Evolutionary conservation across 2,797 vertebrate species (phyloP), one percentile per base, ranked within the genome.

Genomic region (Sebastiscus tertius): DNA sequence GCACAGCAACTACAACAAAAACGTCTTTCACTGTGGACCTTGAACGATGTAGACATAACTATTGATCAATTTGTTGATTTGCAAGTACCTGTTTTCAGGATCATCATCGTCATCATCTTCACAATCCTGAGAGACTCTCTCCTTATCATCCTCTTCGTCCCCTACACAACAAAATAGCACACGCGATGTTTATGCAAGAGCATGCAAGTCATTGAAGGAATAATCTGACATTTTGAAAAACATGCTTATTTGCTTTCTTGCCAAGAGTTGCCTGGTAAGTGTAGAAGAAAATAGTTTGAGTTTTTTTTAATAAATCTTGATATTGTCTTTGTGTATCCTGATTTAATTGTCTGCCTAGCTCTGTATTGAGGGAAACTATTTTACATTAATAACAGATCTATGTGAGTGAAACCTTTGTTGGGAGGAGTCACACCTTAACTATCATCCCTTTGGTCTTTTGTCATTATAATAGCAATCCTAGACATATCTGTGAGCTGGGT

Each of bases 31-130:
- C 4, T 34, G 18, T 6, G 7, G 22, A 55, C 12, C 8, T 20
- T 71, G 10, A n/a, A 64, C 4, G 4, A n/a, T 34, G 33, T 9
- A 20, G 3, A 20, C 20, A n/a, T 26, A 6, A 29, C n/a, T 36
- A 8, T 9, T 18, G 0, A 52, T 29, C 6, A 8, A 59, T 18
- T 49, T 60, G 8, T 56, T n/a, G 10, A 64, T 77, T 82, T 46
- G 18, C 1, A 91, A 90, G 92, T 97, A 99, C 98, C 98, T 98
- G 96, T 99, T 99, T 94, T 99, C 98, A 68, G 98, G 91, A 74
- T 94, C 92, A 4, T 93, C 97, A 73, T 99, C 98, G 4, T 98
- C 97, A 16, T 99, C 98, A 55, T 97, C 97, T 34, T 97, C 97
- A 88, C 96, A 96, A 18, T 95, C 92, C 84, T 91, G 94, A 83